Conservation (phyloP, 2,113 vertebrate species). For the Lipotes vexillifer region DNA sequence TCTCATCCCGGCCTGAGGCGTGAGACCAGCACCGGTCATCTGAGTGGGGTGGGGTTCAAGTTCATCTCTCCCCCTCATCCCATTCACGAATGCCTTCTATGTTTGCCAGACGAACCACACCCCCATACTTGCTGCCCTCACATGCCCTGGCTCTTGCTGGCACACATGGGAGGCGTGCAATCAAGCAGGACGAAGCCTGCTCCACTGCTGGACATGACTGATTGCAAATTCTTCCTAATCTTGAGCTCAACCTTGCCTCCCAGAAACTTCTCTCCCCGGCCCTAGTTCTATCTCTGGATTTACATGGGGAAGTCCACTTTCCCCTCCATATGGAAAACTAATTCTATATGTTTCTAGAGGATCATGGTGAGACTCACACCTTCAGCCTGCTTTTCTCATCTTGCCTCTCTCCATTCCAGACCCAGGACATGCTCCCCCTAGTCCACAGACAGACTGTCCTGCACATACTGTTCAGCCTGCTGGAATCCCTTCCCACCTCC, state of each 20-base stretch:
- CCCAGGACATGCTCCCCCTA: background rate
- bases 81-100: background rate
- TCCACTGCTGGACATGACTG: background rate
- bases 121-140: background rate
- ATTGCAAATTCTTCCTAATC: background rate
- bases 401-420: background rate
- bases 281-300: background rate
- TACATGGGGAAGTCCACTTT: background rate
- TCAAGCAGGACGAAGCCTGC: no score
- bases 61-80: background rate
- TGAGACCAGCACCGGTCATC: background rate
- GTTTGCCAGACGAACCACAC: background rate
- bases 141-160: background rate
- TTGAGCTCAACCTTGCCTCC: background rate
- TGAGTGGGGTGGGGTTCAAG: background rate
- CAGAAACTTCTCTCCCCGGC: background rate
- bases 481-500: background rate
- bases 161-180: no score
- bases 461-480: no score
- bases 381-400: background rate
- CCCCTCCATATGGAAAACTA: background rate
- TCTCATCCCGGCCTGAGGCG: fast-evolving
- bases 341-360: background rate
- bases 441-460: background rate
- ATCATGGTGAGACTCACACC: background rate